Evolutionary conservation across 2,888 invertebrate species (phyloP).

Genomic region (Drosophila merina): DNA sequence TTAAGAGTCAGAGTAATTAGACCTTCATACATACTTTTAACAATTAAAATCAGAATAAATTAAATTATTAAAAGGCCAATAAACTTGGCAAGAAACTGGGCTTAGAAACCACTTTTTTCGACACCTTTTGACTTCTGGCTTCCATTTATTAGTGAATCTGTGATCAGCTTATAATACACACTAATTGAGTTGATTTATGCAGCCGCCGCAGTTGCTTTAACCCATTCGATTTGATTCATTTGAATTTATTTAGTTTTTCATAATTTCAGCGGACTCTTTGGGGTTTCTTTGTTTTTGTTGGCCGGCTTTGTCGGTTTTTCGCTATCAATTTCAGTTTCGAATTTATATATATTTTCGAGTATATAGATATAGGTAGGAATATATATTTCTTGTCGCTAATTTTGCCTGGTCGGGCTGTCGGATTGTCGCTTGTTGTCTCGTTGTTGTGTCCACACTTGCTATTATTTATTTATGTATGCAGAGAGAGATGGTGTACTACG

Average conservation of each 20-base stretch:
- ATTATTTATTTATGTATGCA: slow-evolving; percentile 77
- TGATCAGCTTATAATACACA: slow-evolving; percentile 57
- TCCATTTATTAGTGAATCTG: slow-evolving; percentile 27
- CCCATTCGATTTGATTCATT: slow-evolving; percentile 62
- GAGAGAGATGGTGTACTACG: slow-evolving; percentile 1
- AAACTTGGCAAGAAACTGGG: neutral
- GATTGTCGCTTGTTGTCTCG: slow-evolving; percentile 44
- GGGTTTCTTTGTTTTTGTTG: slow-evolving; percentile 41
- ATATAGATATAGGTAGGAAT: slow-evolving; percentile 10
- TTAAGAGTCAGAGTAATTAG: neutral
- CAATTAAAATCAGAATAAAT: neutral
- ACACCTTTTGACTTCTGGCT: slow-evolving; percentile 28
- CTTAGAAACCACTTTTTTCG: slow-evolving; percentile 7
- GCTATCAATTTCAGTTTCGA: slow-evolving; percentile 61
- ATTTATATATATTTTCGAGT: slow-evolving; percentile 16
- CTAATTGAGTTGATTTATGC: slow-evolving; percentile 79
- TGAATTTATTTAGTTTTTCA: slow-evolving; percentile 68
- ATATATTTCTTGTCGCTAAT: slow-evolving; percentile 46
- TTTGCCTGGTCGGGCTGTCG: slow-evolving; percentile 51
- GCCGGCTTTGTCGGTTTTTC: slow-evolving; percentile 27
- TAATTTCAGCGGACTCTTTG: slow-evolving; percentile 21
- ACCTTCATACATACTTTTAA: neutral
- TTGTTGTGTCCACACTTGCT: slow-evolving; percentile 69
- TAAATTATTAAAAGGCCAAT: neutral
- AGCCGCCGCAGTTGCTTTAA: slow-evolving; percentile 66